These are phyloP conservation scores for Stenopsyche tienmushanensis DNA, from an alignment of 1,140 invertebrate species.

Conservation along the genomic window DNA sequence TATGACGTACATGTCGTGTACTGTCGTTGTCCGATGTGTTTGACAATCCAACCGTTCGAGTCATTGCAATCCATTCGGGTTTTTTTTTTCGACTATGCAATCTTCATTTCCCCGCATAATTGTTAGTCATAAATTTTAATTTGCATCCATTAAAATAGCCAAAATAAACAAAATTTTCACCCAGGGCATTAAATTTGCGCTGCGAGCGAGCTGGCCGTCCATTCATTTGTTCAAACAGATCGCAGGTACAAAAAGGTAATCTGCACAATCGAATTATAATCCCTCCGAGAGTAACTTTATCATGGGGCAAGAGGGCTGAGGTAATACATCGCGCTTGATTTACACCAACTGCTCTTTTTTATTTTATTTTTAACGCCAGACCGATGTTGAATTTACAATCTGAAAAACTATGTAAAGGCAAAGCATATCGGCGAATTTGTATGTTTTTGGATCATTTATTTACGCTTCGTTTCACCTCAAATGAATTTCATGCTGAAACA, in stretches of 20 bases:
- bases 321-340: conserved; percentile 34
- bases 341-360: conserved; percentile 2
- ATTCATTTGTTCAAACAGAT: conserved; percentile 22
- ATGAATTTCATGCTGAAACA: too few species aligned
- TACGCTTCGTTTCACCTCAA: too few species aligned
- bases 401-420: too few species aligned
- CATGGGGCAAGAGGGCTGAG: conserved; percentile 20
- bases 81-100: too few species aligned
- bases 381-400: too few species aligned
- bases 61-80: too few species aligned
- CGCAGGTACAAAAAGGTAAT: conserved; percentile 30
- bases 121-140: conserved; percentile 23
- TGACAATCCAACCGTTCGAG: too few species aligned
- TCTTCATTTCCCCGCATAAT: not conserved
- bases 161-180: conserved; percentile 12
- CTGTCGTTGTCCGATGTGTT: too few species aligned
- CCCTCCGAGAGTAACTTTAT: conserved; percentile 26
- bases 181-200: conserved; percentile 7
- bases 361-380: too few species aligned
- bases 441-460: too few species aligned
- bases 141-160: conserved; percentile 8
- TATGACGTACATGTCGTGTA: too few species aligned
- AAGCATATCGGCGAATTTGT: too few species aligned
- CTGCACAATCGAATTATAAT: conserved; percentile 38
- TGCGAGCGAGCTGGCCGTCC: conserved; percentile 1